These are phyloP conservation scores for Lampropteryx suffumata DNA, from an alignment of 2,888 invertebrate species.

Conservation along the genomic window DNA sequence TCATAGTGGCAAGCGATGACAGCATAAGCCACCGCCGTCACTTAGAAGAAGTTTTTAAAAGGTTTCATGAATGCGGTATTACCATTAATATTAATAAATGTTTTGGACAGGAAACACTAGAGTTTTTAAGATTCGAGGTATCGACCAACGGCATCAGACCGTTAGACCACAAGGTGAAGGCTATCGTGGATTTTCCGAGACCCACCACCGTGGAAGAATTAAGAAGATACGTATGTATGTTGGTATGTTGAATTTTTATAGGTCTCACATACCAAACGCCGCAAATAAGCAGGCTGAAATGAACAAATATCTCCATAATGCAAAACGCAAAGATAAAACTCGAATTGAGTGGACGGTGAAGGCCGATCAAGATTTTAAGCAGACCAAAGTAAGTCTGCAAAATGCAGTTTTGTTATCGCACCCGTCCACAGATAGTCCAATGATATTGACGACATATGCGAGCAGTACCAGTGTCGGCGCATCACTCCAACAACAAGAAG, in stretches of 20 bases:
- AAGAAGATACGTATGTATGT: slow-evolving; percentile 38
- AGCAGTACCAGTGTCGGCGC: slow-evolving; percentile 21
- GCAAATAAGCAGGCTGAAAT: slow-evolving; percentile 11
- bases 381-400: slow-evolving; percentile 13
- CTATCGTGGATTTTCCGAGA: slow-evolving; percentile 21
- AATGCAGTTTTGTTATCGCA: slow-evolving; percentile 21
- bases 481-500: slow-evolving; percentile 17
- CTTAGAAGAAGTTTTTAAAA: slow-evolving; percentile 2
- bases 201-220: slow-evolving; percentile 26
- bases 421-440: slow-evolving; percentile 7
- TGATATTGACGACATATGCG: slow-evolving; percentile 22
- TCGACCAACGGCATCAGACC: slow-evolving; percentile 25
- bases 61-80: slow-evolving; percentile 1
- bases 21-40: slow-evolving; percentile 11
- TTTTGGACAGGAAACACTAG: slow-evolving; percentile 4
- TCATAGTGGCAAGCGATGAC: slow-evolving; percentile 34
- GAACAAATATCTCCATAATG: slow-evolving; percentile 13
- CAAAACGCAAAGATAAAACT: slow-evolving; percentile 18
- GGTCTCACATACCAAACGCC: slow-evolving; percentile 42
- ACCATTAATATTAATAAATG: slow-evolving; percentile 10
- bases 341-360: slow-evolving; percentile 16
- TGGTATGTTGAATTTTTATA: slow-evolving; percentile 53
- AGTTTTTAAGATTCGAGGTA: slow-evolving; percentile 24
- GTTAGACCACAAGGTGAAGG: slow-evolving; percentile 23
- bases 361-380: slow-evolving; percentile 9